These are phyloP conservation scores for Alouatta palliata DNA, from an alignment of 2,113 vertebrate genomes.

Conservation along the genomic window DNA sequence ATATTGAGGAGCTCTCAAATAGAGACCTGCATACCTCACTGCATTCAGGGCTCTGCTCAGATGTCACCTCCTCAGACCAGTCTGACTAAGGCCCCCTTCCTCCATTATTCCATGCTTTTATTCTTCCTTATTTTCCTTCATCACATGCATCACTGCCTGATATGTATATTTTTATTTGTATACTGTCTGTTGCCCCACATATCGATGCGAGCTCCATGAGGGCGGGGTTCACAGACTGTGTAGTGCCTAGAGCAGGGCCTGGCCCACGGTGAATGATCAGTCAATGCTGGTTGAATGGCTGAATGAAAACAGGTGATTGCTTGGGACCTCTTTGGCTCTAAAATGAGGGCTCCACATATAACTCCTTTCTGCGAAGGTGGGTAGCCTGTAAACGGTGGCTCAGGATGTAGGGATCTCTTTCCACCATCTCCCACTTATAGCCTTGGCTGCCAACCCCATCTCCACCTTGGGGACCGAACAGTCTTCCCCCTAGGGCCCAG, in stretches of 20 bases:
- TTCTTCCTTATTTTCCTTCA: not conserved
- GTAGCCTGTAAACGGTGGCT: not conserved
- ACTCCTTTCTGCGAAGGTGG: not conserved
- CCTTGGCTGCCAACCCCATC: not conserved
- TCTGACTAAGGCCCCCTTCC: not conserved
- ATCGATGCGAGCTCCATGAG: not conserved
- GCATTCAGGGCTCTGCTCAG: not conserved
- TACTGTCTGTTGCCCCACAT: not conserved
- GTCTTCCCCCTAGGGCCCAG: slow-evolving; percentile 59
- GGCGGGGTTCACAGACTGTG: not conserved
- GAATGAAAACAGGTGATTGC: not conserved
- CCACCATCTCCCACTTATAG: rapidly evolving
- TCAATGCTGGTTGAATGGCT: not conserved
- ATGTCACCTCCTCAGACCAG: not conserved
- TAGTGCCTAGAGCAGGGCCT: not conserved
- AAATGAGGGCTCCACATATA: rapidly evolving
- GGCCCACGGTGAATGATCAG: not conserved
- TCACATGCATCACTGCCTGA: not conserved
- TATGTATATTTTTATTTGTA: rapidly evolving
- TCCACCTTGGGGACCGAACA: not conserved
- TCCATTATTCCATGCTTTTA: not conserved
- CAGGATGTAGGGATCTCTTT: not conserved
- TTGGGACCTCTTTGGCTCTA: not conserved
- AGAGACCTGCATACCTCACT: not conserved
- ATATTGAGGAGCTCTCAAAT: not conserved